Conservation (phyloP, 2,797 vertebrate species). For the Pogonophryne albipinna region DNA sequence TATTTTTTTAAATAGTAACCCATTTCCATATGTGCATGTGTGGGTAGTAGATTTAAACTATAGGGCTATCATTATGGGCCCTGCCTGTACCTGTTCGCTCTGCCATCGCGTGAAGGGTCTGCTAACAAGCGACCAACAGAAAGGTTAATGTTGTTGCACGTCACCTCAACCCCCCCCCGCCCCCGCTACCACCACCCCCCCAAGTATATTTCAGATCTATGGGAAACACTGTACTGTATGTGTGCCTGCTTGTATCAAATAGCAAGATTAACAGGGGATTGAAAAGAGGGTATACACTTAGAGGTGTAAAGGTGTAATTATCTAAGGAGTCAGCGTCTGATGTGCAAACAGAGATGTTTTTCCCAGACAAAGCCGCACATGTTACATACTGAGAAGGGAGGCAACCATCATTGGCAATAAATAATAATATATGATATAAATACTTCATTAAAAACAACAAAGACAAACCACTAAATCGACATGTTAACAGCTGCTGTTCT, state of each 20-base stretch:
- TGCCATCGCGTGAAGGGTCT: too few species aligned
- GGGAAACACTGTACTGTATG: too few species aligned
- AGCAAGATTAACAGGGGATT: constrained; percentile 25
- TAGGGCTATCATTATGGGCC: too few species aligned
- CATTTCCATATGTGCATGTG: too few species aligned
- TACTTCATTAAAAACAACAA: constrained; percentile 59
- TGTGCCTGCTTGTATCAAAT: constrained; percentile 2
- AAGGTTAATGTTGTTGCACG: too few species aligned
- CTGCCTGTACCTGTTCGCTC: too few species aligned
- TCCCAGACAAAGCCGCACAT: constrained; percentile 46
- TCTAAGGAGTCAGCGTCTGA: constrained; percentile 32
- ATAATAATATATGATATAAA: constrained; percentile 20
- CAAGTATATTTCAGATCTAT: too few species aligned
- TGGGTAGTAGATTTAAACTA: too few species aligned
- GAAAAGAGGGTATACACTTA: constrained; percentile 5
- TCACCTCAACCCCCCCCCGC: too few species aligned
- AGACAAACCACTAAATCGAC: constrained; percentile 33
- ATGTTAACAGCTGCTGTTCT: constrained; percentile 41
- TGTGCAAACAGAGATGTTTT: constrained; percentile 40
- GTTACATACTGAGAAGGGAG: constrained; percentile 32
- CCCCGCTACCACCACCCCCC: too few species aligned
- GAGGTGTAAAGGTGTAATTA: constrained; percentile 16
- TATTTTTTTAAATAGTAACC: too few species aligned
- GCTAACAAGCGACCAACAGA: too few species aligned
- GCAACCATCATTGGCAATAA: constrained; percentile 18